phyloP scores from a whole-genome alignment of 2,113 vertebrate genomes.

The Bothrops jararaca region DNA sequence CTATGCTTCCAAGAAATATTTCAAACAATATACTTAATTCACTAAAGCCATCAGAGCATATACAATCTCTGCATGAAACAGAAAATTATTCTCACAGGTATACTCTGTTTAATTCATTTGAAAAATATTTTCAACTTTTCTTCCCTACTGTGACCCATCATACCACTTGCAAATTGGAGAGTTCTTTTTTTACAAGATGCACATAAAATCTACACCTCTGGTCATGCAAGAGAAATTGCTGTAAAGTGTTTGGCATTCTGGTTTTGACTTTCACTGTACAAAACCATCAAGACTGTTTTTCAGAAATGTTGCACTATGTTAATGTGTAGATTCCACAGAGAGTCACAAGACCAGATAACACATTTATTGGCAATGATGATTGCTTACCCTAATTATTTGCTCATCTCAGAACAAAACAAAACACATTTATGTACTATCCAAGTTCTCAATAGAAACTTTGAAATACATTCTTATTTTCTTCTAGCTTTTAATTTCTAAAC shows the following conservation, averaged over 20 bases:
- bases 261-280: constrained; percentile 47
- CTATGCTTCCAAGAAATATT: constrained; percentile 30
- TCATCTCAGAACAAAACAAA: constrained; percentile 42
- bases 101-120: constrained; percentile 43
- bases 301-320: constrained; percentile 49
- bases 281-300: constrained; percentile 49
- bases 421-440: constrained; percentile 48
- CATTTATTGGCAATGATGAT: constrained; percentile 52
- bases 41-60: constrained; percentile 31
- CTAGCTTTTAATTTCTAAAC: constrained; percentile 4
- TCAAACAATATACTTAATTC: constrained; percentile 38
- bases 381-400: constrained; percentile 52
- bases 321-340: constrained; percentile 50
- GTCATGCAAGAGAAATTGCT: constrained; percentile 63
- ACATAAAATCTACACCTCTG: constrained; percentile 70
- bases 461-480: constrained; percentile 39
- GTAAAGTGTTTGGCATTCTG: constrained; percentile 49
- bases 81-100: constrained; percentile 43
- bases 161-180: constrained; percentile 49
- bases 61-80: constrained; percentile 32
- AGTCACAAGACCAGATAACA: constrained; percentile 48
- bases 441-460: constrained; percentile 29
- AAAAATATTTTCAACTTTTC: constrained; percentile 55
- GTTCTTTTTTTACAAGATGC: constrained; percentile 61
- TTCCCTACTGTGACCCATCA: constrained; percentile 52